Percentiles rank a stretch among this genome's conserved stretches.
Evolutionary conservation across 2,888 invertebrate genomes (phyloP).

Genomic region (Aspidiotus destructor): DNA sequence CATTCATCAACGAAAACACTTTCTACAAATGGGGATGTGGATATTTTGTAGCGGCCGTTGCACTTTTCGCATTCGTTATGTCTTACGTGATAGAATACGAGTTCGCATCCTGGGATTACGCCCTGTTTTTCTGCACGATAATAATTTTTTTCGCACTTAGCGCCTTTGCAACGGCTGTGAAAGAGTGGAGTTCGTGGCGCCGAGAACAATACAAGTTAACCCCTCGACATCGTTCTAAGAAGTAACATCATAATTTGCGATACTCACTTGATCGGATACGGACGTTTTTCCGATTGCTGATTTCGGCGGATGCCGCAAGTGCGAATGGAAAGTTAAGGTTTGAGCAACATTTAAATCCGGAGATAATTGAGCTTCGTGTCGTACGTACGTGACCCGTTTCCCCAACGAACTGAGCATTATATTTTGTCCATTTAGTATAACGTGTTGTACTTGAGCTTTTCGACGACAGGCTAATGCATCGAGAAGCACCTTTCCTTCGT

Average conservation of each 20-base stretch:
- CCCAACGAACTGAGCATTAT: slow-evolving; percentile 61
- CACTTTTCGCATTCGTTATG: not conserved
- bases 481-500: slow-evolving; percentile 73
- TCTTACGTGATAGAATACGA: too few species aligned
- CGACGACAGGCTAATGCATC: slow-evolving; percentile 71
- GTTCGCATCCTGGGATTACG: not conserved
- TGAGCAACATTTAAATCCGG: slow-evolving; percentile 83
- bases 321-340: slow-evolving; percentile 58
- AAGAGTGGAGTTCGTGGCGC: not conserved
- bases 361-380: slow-evolving; percentile 65
- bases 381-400: slow-evolving; percentile 64
- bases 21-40: not conserved
- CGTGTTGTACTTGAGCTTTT: slow-evolving; percentile 46
- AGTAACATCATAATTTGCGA: not conserved
- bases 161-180: not conserved
- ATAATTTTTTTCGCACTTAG: not conserved
- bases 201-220: not conserved
- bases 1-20: not conserved
- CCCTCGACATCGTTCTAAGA: not conserved
- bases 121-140: not conserved
- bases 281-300: slow-evolving; percentile 37
- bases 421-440: slow-evolving; percentile 77
- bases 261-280: slow-evolving; percentile 37
- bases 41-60: not conserved
- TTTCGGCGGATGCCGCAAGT: slow-evolving; percentile 36